phyloP scores from a whole-genome alignment of 2,113 vertebrate genomes.

The Opisthocomus hoazin region DNA sequence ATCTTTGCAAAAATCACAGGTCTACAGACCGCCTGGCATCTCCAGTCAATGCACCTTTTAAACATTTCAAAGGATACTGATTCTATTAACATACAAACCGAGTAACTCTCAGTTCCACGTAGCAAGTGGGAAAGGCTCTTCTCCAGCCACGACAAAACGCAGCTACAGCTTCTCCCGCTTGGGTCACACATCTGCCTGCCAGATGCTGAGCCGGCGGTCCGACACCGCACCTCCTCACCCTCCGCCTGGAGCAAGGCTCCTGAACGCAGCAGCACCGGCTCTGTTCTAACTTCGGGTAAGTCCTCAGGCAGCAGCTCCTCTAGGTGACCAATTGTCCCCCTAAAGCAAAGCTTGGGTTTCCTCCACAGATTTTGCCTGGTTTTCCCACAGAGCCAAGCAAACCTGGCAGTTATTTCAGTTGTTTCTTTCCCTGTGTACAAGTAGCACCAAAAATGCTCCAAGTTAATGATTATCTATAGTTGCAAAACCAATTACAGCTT shows the following conservation, averaged over 20 bases:
- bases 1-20: neutral
- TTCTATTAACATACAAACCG: neutral
- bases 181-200: neutral
- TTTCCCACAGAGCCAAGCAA: neutral
- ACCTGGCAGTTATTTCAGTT: neutral
- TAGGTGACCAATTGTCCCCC: accelerated
- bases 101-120: accelerated
- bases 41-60: accelerated
- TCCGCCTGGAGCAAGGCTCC: neutral
- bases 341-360: neutral
- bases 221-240: neutral
- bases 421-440: neutral
- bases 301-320: neutral
- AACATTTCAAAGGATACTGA: neutral
- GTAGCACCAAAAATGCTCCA: neutral
- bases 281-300: neutral
- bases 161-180: neutral
- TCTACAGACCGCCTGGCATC: neutral
- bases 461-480: neutral
- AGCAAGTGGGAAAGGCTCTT: neutral
- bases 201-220: neutral
- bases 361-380: neutral
- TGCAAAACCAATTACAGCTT: neutral
- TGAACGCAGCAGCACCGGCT: neutral
- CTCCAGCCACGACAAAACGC: neutral